phyloP scores from a whole-genome alignment of 1,140 invertebrate genomes.

The Harpegnathos saltator region DNA sequence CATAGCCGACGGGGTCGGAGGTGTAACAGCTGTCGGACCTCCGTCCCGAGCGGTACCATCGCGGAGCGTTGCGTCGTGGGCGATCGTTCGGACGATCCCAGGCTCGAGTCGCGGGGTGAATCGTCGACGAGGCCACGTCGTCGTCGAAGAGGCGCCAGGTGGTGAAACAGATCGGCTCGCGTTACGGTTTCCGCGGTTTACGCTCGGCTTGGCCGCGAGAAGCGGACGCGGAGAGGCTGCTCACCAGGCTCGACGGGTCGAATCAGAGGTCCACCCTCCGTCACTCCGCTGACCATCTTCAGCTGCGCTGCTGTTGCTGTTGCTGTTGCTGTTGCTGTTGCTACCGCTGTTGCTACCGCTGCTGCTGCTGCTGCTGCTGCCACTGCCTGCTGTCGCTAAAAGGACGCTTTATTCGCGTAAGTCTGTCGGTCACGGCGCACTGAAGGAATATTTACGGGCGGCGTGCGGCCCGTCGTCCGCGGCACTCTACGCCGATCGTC shows the following conservation, averaged over 20 bases:
- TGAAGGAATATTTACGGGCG: slow-evolving; percentile 77
- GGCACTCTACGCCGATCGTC: slow-evolving; percentile 60
- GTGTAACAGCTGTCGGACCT: no score
- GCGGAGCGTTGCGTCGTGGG: no score
- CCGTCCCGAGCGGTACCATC: no score
- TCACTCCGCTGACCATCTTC: slow-evolving; percentile 78
- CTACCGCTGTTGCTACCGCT: not conserved
- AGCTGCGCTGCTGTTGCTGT: slow-evolving; percentile 33
- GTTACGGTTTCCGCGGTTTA: no score
- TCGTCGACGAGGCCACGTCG: not conserved
- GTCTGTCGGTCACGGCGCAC: slow-evolving; percentile 60
- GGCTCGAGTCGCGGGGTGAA: not conserved
- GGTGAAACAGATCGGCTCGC: no score
- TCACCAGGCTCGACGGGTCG: slow-evolving; percentile 81
- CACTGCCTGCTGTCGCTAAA: slow-evolving; percentile 32
- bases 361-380: not conserved
- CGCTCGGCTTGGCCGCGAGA: not conserved
- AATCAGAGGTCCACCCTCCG: slow-evolving; percentile 82
- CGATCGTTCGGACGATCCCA: no score
- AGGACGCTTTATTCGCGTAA: slow-evolving; percentile 53
- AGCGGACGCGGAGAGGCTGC: slow-evolving; percentile 44
- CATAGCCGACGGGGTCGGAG: no score
- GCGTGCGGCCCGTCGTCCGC: slow-evolving; percentile 68
- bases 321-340: slow-evolving; percentile 22
- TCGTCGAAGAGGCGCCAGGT: not conserved